Evolutionary conservation across 2,113 vertebrate genomes (phyloP).

Genomic region (Semnopithecus entellus): DNA sequence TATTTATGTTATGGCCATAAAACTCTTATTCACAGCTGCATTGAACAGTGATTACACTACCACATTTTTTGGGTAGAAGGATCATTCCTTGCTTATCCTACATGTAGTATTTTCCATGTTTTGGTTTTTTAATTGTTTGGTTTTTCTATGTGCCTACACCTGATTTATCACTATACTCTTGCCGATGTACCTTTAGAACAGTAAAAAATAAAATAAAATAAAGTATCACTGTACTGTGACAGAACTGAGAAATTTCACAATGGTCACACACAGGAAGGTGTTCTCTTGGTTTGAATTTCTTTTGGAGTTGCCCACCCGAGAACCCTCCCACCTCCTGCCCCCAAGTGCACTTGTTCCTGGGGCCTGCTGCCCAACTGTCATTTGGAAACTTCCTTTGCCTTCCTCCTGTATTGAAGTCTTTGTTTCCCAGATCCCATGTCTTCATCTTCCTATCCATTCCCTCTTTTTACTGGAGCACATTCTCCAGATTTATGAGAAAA

Average conservation of each 20-base stretch:
- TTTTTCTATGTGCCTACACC: background rate
- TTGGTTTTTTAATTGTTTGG: background rate
- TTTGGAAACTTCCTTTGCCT: background rate
- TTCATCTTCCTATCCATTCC: background rate
- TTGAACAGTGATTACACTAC: background rate
- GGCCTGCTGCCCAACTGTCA: background rate
- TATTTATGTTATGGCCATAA: background rate
- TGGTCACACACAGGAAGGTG: background rate
- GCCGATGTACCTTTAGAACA: too few species aligned
- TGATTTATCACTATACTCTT: background rate
- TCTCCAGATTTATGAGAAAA: background rate
- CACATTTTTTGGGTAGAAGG: background rate
- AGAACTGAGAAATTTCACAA: background rate
- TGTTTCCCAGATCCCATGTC: background rate
- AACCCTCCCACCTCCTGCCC: background rate
- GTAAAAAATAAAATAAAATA: too few species aligned
- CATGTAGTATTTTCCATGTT: background rate
- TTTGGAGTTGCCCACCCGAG: background rate
- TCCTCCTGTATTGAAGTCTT: background rate
- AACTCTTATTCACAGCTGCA: background rate
- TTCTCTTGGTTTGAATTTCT: background rate
- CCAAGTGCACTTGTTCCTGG: background rate
- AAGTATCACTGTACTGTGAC: background rate
- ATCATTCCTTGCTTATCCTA: constrained; percentile 14
- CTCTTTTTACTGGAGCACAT: background rate